A percentile compares a stretch with the other conserved stretches of the same genome.
Evolutionary conservation across 2,888 invertebrate species (phyloP).

Genomic region (Eugnorisma glareosa): DNA sequence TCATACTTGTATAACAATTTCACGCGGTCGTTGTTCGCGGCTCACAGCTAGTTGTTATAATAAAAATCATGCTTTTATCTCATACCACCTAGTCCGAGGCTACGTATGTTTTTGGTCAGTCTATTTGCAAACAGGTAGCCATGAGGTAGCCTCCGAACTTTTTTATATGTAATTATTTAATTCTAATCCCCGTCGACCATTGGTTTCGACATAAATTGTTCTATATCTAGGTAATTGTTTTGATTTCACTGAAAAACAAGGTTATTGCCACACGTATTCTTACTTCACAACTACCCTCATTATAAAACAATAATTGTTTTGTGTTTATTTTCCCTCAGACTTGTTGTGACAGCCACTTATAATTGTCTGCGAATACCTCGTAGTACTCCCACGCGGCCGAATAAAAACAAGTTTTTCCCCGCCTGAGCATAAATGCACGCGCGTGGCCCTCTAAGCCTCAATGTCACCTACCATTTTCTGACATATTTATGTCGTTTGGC

Average conservation of each 20-base stretch:
- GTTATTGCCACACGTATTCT: background rate
- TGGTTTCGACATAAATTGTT: background rate
- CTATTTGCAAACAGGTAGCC: background rate
- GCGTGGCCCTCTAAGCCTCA: no score
- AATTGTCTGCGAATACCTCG: background rate
- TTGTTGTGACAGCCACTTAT: background rate
- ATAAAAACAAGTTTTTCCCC: no score
- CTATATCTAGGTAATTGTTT: background rate
- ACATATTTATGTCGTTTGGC: no score
- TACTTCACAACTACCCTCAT: background rate
- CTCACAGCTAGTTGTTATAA: background rate
- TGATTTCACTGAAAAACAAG: background rate
- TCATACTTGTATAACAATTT: no score
- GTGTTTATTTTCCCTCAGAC: background rate
- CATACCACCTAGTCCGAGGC: background rate
- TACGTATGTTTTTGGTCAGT: background rate
- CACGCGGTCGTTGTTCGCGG: no score
- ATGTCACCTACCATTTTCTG: no score
- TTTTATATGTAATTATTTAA: background rate
- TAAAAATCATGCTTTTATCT: background rate
- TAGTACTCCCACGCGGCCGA: no score
- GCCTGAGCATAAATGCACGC: no score
- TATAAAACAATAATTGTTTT: background rate
- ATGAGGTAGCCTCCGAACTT: background rate
- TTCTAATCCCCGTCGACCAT: background rate